Base-by-base conservation (phyloP, 2,888 invertebrate species). In the Macrosoma leucophasiata region DNA sequence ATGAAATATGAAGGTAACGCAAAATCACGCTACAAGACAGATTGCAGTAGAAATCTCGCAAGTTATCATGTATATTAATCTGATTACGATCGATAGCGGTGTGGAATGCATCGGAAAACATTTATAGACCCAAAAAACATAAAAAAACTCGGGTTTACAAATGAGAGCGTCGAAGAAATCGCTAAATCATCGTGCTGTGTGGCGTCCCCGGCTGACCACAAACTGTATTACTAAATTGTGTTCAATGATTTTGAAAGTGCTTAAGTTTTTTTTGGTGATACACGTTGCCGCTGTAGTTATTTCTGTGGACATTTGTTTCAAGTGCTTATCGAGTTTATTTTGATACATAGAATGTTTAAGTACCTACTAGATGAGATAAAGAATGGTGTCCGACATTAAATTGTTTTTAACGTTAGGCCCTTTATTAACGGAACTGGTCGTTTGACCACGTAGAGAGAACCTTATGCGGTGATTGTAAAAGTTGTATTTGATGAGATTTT, bases 181-280 rank as follows among this genome's bases (percentile, higher is more conserved):
- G 74, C 72, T 49, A 39, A 63, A 57, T 76, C 75, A 74, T 66
- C 65, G 56, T 58, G 62, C 52, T 63, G 69, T 68, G 68, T 63
- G 68, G 67, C 56, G 38, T 40, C 49, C 46, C 48, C 52, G 23
- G 51, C 57, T 55, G 57, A 67, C 68, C 70, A 57, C 68, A 67
- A 44, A 58, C 55, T 46, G 43, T 30, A 45, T 65, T 61, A 65
- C 55, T 54, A 67, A 67, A 66, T 62, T 59, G 57, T 62, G 61
- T 68, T 61, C 59, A 62, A 65, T 64, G 57, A 62, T 58, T 56
- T 54, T 51, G 55, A 55, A 41, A 33, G n/a, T n/a, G n/a, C n/a
- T n/a, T n/a, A n/a, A n/a, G n/a, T n/a, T n/a, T n/a, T 22, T 12
- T 29, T 21, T 13, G 19, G 23, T 27, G 29, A 33, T 4, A 7